phyloP scores from a whole-genome alignment of 1,140 invertebrate species.

The Solenopsis fugax region DNA sequence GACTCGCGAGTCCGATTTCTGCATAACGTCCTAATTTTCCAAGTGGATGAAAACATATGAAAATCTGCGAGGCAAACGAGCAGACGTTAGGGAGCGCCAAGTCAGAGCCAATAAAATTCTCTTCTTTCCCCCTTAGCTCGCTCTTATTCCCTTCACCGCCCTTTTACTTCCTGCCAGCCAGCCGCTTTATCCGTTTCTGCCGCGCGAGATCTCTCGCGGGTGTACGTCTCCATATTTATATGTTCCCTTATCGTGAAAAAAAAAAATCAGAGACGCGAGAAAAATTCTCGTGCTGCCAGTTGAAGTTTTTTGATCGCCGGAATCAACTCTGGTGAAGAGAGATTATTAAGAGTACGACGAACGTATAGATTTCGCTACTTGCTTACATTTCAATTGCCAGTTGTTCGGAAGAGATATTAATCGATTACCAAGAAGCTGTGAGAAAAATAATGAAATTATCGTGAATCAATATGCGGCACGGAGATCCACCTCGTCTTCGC shows the following conservation, averaged over 20 bases:
- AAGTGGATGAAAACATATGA: slow-evolving; percentile 86
- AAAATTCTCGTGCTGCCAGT: slow-evolving; percentile 46
- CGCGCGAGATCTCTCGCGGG: slow-evolving; percentile 46
- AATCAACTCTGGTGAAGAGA: slow-evolving; percentile 40
- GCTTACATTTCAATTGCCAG: slow-evolving; percentile 74
- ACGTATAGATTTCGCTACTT: slow-evolving; percentile 54
- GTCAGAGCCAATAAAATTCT: slow-evolving; percentile 86
- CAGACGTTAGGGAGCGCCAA: slow-evolving; percentile 84
- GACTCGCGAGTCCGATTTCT: slow-evolving; percentile 70
- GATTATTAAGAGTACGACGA: slow-evolving; percentile 48
- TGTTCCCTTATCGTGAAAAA: not conserved
- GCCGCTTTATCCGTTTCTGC: slow-evolving; percentile 69
- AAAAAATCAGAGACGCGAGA: not conserved
- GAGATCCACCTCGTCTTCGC: slow-evolving; percentile 64
- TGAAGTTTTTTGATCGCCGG: slow-evolving; percentile 40
- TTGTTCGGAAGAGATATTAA: slow-evolving; percentile 73
- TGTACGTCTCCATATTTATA: slow-evolving; percentile 48
- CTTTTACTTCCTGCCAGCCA: slow-evolving; percentile 59
- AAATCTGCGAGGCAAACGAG: slow-evolving; percentile 86
- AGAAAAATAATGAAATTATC: slow-evolving; percentile 78
- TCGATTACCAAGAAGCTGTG: slow-evolving; percentile 70
- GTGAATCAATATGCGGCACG: slow-evolving; percentile 75
- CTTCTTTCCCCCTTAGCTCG: slow-evolving; percentile 78
- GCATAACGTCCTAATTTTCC: slow-evolving; percentile 86
- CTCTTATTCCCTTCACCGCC: slow-evolving; percentile 59